Evolutionary conservation across 2,113 vertebrate species (phyloP), one percentile per base, ranked within the genome.

Genomic region (Camelus dromedarius): DNA sequence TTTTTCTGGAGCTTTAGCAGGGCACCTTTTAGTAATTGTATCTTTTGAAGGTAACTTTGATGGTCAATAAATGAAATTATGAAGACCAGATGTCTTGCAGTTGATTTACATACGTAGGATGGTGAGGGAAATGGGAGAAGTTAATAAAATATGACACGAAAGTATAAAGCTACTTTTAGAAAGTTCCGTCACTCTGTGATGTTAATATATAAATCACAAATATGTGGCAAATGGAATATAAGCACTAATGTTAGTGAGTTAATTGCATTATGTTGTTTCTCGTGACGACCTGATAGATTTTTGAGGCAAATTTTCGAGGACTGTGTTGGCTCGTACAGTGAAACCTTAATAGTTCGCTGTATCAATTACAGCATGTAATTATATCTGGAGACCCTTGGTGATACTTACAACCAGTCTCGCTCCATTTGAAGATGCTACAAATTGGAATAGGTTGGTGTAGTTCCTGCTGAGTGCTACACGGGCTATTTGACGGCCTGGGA

Each of bases 21-120:
- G 95, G 96, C 94, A 22, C 12, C 8, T 67, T 97, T 66, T 58
- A 85, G 73, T 73, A 58, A 52, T 94, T 91, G 82, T 70, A 26
- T 77, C 35, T 62, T 64, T 86, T 93, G 54, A 85, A 81, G 76
- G 66, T 24, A 73, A 90, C 73, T 26, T 54, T 69, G 67, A 50
- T 67, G 85, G 86, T 76, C 48, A 6, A 0, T 89, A n/a, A 58
- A 58, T 84, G 66, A 96, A 84, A 66, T 80, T 35, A 70, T 19
- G 26, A 56, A 48, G 52, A 75, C 11, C 7, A 50, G 56, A n/a
- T 46, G 89, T 38, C 89, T 81, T 64, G 5, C 18, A 64, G 35
- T 62, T 82, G 72, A 82, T 58, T 80, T 77, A 42, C 85, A 32
- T 72, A 2, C 54, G 20, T n/a, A 32, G 24, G 22, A 72, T 52